Base-by-base conservation (phyloP, 2,113 vertebrate species). In the Hemiscyllium ocellatum region DNA sequence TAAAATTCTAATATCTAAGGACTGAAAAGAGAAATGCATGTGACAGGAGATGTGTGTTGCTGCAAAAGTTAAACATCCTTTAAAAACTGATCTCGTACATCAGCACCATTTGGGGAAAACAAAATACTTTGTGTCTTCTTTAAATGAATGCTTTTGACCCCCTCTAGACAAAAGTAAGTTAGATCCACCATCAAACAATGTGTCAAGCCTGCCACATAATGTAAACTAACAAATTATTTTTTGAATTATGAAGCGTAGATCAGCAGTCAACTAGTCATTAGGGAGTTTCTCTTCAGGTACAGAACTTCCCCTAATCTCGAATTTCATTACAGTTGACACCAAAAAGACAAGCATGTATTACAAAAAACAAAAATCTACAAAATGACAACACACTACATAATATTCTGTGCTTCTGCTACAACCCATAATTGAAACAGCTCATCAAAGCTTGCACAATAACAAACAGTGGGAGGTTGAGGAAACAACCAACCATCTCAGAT, bases 221-320 rank as follows among this genome's bases (percentile, higher is more conserved):
- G 47, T 95, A 95, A 95, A 95, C 94, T 42, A 95, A 95, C 94
- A 95, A 95, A 95, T 52, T 76, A 95, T 95, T 95, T 95, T 95
- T 76, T 95, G 69, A 95, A 95, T 95, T 95, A 95, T 95, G 94
- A 95, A 76, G 94, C 47, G 76, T 7, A 76, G 94, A 95, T 95
- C 94, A 95, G 94, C 94, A 95, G 94, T 72, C 94, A 95, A 95
- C 69, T 70, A 33, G 94, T 95, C 94, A 72, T 95, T 95, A 95
- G 94, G 94, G 94, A 95, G 94, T 52, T 95, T 95, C 68, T 72
- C 94, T 50, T 72, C 94, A 95, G 69, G 68, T 95, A 72, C 22
- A 95, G 68, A 72, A 72, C 94, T 95, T 76, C 69, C 47, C 33
- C 94, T 69, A 95, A 95, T 95, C 68, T 95, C 70, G 15, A 95